These are phyloP conservation scores for Tetramorium parvispinum DNA, from an alignment of 1,140 invertebrate genomes.

Conservation along the genomic window DNA sequence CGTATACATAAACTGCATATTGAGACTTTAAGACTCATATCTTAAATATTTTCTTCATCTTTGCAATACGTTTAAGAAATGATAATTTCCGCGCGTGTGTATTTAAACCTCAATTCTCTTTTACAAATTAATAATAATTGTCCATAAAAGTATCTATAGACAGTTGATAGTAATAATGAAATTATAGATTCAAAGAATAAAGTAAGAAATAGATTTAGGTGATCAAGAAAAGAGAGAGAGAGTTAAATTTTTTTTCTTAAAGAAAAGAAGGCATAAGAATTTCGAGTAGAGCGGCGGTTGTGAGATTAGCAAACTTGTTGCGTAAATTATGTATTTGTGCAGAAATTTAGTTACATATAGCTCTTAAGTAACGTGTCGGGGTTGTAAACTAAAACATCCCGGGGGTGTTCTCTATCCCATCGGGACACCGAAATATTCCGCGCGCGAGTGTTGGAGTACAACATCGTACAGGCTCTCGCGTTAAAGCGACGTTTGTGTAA, in stretches of 20 bases:
- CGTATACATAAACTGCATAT: background rate
- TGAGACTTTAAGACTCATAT: too few species aligned
- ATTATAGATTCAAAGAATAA: background rate
- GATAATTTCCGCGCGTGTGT: background rate
- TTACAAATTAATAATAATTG: background rate
- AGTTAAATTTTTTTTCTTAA: background rate
- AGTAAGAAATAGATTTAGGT: background rate
- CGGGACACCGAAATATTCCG: background rate
- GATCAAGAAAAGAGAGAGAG: background rate
- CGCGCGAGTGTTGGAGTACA: background rate
- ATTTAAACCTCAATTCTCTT: background rate
- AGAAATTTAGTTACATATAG: conserved; percentile 32
- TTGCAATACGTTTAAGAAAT: background rate
- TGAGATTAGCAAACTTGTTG: conserved; percentile 21
- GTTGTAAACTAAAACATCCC: conserved; percentile 44
- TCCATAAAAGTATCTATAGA: background rate
- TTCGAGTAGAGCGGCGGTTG: background rate
- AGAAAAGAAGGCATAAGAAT: background rate
- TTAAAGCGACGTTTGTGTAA: conserved; percentile 41
- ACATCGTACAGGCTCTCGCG: conserved; percentile 10
- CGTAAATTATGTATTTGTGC: background rate
- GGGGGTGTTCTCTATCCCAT: background rate
- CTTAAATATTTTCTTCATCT: background rate
- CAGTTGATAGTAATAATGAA: background rate
- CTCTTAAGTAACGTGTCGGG: conserved; percentile 34